Base-by-base conservation (phyloP, 2,888 invertebrate species). In the Saturnia japonica region DNA sequence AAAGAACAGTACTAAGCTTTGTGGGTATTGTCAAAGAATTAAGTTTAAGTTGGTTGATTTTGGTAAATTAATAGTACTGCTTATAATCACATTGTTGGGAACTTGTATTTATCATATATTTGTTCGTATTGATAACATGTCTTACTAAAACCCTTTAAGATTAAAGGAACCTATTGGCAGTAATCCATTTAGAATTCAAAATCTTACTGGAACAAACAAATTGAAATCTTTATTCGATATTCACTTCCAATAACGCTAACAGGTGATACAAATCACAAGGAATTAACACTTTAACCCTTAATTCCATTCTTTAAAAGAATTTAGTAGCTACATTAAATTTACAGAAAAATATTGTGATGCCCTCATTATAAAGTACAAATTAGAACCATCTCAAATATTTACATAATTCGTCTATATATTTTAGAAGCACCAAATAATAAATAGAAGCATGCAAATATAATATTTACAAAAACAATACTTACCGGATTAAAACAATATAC, bases 401-500 rank as follows among this genome's bases (percentile, higher is more conserved):
- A 43, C 28, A 68, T 25, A 22, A 8, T 28, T 14, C 25, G 14
- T 57, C 57, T 57, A 54, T 34, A 6, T 34, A 34, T 28, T 6
- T n/a, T 62, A 69, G 28, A 34, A 70, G 51, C 64, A 66, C 60
- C 47, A 64, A 28, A 40, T 64, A 40, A 34, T 64, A 40, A 64
- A 64, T 64, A 19, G 7, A 11, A 51, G 22, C 70, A 67, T 67
- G 66, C 68, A 74, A 72, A 69, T 74, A 77, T 68, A 72, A 69
- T 34, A 67, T 14, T 57, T 57, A 67, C 43, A 67, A 68, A 69
- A 73, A n/a, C 11, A 67, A 68, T 34, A 90, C 90, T 90, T 82
- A 90, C 89, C 88, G 73, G 74, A 73, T 40, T 40, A 64, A 40
- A 40, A 16, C 78, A 74, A 77, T 77, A 75, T 77, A 76, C 83